Evolutionary conservation across 2,113 vertebrate species (phyloP), one percentile per base, ranked within the genome.

Genomic region (Nycticorax nycticorax): DNA sequence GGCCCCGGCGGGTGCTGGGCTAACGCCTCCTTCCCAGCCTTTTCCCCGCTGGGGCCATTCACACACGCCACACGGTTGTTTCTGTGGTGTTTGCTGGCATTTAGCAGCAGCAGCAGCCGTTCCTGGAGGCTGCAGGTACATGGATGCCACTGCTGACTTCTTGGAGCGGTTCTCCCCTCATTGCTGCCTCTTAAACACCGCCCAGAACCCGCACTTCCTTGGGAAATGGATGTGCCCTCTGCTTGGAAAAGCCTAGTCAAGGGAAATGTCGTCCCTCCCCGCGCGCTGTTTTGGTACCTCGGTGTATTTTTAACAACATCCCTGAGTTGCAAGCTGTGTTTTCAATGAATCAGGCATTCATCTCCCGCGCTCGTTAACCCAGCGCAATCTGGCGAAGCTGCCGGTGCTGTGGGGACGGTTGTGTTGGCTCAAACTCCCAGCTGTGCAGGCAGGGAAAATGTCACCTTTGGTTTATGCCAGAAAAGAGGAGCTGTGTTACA

Each of bases 401-500:
- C 52, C 6, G 26, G 22, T 28, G 91, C 62, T 67, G 85, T 1
- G 11, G 85, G 88, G 63, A 75, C 0, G 48, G 33, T 21, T 27
- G 52, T 41, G 77, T 14, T 19, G 2, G 79, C 74, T 71, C 75
- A 1, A 19, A 19, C 75, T 77, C 64, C 85, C 2, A n/a, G 32
- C 81, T 53, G 66, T 0, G 20, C 30, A 5, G 47, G 80, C 48
- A 2, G 39, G 48, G 68, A 17, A 60, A 53, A 50, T 45, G 82
- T 35, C 91, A 84, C 68, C 73, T 73, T 7, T 13, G 85, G 24
- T 6, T n/a, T 10, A 7, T 2, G 11, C 35, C 18, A 5, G 74
- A 43, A 2, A 11, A 4, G 50, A 14, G 7, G 30, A 12, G 43
- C 10, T 1, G 0, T 2, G 24, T 1, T 1, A n/a, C 35, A 35